phyloP scores from a whole-genome alignment of 1,140 invertebrate species.

The Neomicropteryx cornuta region DNA sequence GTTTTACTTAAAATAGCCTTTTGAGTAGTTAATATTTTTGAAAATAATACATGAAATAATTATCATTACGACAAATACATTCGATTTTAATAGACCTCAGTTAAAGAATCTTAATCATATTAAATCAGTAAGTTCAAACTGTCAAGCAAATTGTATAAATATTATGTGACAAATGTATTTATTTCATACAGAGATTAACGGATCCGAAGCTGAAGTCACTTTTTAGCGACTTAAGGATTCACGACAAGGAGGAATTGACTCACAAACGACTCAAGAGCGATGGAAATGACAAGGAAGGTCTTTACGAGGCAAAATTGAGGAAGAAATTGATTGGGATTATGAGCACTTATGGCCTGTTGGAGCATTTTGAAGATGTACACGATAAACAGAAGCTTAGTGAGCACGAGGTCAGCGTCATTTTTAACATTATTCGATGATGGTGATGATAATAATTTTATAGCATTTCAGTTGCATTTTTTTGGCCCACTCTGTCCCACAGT shows the following conservation, averaged over 20 bases:
- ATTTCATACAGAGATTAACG: constrained; percentile 56
- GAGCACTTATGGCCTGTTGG: constrained; percentile 67
- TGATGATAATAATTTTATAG: too few relatives aligned
- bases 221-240: constrained; percentile 79
- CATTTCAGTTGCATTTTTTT: too few relatives aligned
- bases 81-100: constrained; percentile 4
- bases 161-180: not conserved
- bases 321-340: constrained; percentile 74
- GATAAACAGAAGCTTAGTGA: constrained; percentile 44
- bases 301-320: constrained; percentile 71
- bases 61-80: not conserved
- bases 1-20: not conserved
- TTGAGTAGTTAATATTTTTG: not conserved
- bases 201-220: constrained; percentile 76
- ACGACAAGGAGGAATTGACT: constrained; percentile 83
- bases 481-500: too few relatives aligned
- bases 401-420: constrained; percentile 29
- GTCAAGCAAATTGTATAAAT: not conserved
- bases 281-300: constrained; percentile 74
- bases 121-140: not conserved
- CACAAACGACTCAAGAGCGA: constrained; percentile 73
- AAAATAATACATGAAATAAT: not conserved
- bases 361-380: constrained; percentile 64
- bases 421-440: too few relatives aligned
- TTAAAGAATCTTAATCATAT: constrained; percentile 3